Conservation (phyloP, 2,113 vertebrate species). For the Gnathonemus longibarbis region DNA sequence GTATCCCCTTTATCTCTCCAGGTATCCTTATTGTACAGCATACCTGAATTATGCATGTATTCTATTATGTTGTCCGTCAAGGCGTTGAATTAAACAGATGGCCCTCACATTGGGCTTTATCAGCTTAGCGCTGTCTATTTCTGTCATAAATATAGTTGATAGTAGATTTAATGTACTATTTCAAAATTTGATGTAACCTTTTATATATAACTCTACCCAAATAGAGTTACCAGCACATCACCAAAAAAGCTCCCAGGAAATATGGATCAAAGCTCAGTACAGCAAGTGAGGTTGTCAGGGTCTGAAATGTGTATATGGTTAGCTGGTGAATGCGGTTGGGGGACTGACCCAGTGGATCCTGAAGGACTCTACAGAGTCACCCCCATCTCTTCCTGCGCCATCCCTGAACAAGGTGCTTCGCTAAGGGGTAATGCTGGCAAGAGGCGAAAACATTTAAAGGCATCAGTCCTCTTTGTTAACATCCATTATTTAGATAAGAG, state of each 20-base stretch:
- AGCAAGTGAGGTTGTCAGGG: not conserved
- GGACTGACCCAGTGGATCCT: not conserved
- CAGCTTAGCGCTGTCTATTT: not conserved
- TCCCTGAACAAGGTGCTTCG: not conserved
- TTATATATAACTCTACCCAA: not conserved
- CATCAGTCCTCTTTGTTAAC: not conserved
- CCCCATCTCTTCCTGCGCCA: not conserved
- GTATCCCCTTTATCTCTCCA: slow-evolving; percentile 52
- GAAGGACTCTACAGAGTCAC: not conserved
- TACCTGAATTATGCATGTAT: slow-evolving; percentile 58
- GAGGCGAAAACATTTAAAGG: not conserved
- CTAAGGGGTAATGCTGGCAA: not conserved
- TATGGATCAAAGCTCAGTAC: not conserved
- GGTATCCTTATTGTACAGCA: slow-evolving; percentile 60
- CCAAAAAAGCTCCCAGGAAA: not conserved
- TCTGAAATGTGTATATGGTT: not conserved
- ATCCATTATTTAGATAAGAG: not conserved
- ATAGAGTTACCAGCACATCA: not conserved
- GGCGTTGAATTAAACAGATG: slow-evolving; percentile 46
- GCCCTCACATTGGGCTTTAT: not conserved
- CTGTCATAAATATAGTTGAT: not conserved
- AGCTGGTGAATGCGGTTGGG: not conserved
- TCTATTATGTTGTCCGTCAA: slow-evolving; percentile 52
- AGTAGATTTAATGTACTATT: not conserved
- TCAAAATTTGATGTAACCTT: not conserved